A percentile compares a stretch with the other conserved stretches of the same genome.
These are phyloP conservation scores for Apteryx owenii DNA, from an alignment of 2,113 vertebrate species.

Conservation along the genomic window DNA sequence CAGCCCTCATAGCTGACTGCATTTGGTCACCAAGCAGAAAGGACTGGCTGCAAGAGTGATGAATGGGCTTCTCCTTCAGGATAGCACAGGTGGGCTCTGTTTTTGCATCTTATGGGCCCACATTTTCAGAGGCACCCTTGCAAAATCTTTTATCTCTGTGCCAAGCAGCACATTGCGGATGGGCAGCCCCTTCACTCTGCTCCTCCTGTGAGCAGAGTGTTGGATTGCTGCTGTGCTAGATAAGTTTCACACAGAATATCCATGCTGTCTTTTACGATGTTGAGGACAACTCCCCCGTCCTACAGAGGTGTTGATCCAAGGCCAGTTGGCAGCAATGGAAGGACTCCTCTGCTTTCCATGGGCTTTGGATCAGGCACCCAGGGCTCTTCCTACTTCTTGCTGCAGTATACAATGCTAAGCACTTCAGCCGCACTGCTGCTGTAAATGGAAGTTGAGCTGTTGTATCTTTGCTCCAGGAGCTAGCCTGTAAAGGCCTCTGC, in stretches of 20 bases:
- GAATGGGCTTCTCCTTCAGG: background rate
- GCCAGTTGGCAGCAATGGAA: background rate
- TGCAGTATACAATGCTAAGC: background rate
- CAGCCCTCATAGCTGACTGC: background rate
- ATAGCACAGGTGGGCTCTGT: background rate
- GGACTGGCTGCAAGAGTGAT: background rate
- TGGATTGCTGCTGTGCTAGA: background rate
- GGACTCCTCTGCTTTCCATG: background rate
- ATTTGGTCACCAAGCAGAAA: background rate
- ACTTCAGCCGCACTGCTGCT: background rate
- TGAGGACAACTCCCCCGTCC: background rate
- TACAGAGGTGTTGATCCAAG: background rate
- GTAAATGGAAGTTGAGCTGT: conserved; percentile 56
- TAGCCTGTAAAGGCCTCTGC: background rate
- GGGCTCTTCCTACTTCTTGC: background rate
- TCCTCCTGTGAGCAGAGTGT: background rate
- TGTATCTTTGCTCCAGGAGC: background rate
- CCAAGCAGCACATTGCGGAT: background rate
- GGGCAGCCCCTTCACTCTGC: background rate
- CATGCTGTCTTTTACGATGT: background rate
- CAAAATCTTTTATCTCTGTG: background rate
- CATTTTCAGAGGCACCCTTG: background rate
- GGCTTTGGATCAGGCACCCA: background rate
- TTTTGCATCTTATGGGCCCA: rapidly evolving
- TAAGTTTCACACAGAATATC: background rate